Evolutionary conservation across 2,888 invertebrate species (phyloP), one percentile per base, ranked within the genome.

Genomic region (Eupithecia subumbrata): DNA sequence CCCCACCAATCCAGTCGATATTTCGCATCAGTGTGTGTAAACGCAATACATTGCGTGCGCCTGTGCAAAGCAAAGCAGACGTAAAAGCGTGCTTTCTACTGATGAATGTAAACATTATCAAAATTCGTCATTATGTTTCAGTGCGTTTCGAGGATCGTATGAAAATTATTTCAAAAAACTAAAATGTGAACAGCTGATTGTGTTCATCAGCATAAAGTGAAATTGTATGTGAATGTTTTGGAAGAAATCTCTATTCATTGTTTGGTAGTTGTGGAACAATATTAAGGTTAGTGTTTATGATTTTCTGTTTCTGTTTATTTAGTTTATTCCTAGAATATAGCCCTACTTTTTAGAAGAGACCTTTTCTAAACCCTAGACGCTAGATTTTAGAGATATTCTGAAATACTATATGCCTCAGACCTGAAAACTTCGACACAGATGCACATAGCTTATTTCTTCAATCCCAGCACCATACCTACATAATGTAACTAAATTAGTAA

Each of bases 31-130:
- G 81, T 86, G 92, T 92, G 90, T 91, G 91, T 80, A 48, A 48
- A 66, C 66, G 9, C 40, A 40, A 30, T 37, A 37, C 37, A 11
- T n/a, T 67, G 66, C 60, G 60, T 12, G 4, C 25, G 60, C 60
- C 14, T 60, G 60, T 60, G 25, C 60, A 60, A 56, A 52, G 52
- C 52, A 52, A 2, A 56, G 56, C 22, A 25, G 25, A 40, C 66
- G 18, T 40, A n/a, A 66, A 68, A 34, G 43, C 56, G 52, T 56
- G 71, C 69, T 43, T 43, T 87, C 83, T 89, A 89, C 81, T 88
- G 89, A 90, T 91, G 89, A 3, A 92, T 92, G 93, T 94, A 92
- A 93, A 93, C 92, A 93, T 90, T 90, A 48, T 16, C 14, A 18
- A 18, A 88, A 86, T 88, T 69, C 91, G 91, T 91, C 90, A 91